Evolutionary conservation across 2,797 vertebrate genomes (phyloP).

Genomic region (Notolabrus celidotus): DNA sequence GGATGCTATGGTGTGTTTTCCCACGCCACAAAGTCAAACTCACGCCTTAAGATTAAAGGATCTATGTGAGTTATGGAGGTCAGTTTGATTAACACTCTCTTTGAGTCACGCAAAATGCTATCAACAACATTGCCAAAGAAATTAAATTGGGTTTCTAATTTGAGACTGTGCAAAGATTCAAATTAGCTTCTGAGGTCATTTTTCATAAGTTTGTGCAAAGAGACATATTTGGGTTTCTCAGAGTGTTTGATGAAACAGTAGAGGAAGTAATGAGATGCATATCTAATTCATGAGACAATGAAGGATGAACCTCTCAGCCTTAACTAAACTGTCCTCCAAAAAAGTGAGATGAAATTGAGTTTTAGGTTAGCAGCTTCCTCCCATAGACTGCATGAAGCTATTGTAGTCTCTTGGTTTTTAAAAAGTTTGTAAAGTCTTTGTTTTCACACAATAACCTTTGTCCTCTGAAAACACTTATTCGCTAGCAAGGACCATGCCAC

Average conservation of each 20-base stretch:
- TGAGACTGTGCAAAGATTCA: neutral
- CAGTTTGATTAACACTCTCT: neutral
- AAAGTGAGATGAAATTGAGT: slow-evolving; percentile 12
- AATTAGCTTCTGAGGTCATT: slow-evolving; percentile 15
- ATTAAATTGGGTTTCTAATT: neutral
- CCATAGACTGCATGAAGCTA: neutral
- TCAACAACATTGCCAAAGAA: neutral
- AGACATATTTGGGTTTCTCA: slow-evolving; percentile 60
- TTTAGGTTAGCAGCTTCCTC: slow-evolving; percentile 7
- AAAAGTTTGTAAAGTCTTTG: neutral
- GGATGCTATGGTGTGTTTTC: slow-evolving; percentile 45
- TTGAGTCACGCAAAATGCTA: neutral
- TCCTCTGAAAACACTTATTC: too few relatives aligned
- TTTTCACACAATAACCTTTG: too few relatives aligned
- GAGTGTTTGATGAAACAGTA: slow-evolving; percentile 51
- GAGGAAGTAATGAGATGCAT: slow-evolving; percentile 60
- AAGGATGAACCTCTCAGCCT: slow-evolving; percentile 29
- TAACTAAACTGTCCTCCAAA: slow-evolving; percentile 23
- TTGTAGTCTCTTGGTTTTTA: neutral
- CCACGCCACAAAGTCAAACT: slow-evolving; percentile 25
- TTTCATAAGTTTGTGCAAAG: slow-evolving; percentile 36
- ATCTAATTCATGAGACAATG: slow-evolving; percentile 64
- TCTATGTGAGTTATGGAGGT: slow-evolving; percentile 8
- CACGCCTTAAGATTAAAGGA: slow-evolving; percentile 18
- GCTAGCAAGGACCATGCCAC: too few relatives aligned